Evolutionary conservation across 2,113 vertebrate species (phyloP).

Genomic region (Anser brachyrhynchus): DNA sequence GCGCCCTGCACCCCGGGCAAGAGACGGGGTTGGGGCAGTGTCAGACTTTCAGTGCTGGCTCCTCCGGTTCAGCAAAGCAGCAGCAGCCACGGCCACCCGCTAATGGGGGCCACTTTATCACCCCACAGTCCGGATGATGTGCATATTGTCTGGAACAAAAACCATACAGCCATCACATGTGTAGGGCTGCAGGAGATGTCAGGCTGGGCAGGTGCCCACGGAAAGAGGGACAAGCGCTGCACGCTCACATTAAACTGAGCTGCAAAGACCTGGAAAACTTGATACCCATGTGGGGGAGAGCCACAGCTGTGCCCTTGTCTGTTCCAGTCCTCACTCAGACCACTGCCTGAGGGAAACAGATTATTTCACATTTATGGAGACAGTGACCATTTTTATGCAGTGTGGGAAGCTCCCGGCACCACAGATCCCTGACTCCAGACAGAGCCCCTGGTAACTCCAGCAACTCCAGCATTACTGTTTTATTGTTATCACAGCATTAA

Average conservation of each 20-base stretch:
- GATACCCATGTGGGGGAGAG: neutral
- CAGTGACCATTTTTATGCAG: neutral
- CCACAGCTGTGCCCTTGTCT: neutral
- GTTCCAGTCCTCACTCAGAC: neutral
- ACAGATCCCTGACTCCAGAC: neutral
- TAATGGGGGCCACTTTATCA: neutral
- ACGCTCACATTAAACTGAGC: neutral
- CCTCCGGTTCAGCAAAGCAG: neutral
- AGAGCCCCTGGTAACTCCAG: neutral
- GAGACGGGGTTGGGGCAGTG: neutral
- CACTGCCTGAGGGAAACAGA: neutral
- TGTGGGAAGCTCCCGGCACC: neutral
- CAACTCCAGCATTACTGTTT: neutral
- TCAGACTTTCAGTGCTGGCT: neutral
- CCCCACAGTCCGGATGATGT: neutral
- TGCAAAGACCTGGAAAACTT: neutral
- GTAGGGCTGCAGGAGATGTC: neutral
- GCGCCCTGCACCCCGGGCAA: neutral
- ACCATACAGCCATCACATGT: neutral
- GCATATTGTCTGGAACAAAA: neutral
- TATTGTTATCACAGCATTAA: neutral
- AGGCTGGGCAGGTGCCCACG: neutral
- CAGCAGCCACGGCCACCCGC: neutral
- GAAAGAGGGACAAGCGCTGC: neutral
- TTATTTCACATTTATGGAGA: neutral